Evolutionary conservation across 64 coral and sea anemone species (phyloP), one percentile per base, ranked within the genome.

Genomic region (Pachyseris speciosa): DNA sequence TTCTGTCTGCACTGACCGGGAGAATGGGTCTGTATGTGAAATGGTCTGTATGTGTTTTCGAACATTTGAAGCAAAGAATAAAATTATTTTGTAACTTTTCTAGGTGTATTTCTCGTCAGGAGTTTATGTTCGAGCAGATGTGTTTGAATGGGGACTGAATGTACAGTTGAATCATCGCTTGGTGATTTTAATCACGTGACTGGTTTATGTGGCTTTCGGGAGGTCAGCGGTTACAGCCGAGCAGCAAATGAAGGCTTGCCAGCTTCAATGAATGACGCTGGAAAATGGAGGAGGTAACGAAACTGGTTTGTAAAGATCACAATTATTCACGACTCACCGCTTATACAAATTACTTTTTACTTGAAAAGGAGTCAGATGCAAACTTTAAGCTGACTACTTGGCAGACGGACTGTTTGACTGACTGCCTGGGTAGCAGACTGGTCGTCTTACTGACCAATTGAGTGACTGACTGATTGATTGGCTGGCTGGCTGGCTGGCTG

Each of bases 91-190:
- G n/a, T n/a, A n/a, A n/a, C n/a, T n/a, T n/a, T n/a, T 76, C 25
- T 32, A 98, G 96, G 89, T 94, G 42, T 94, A 98, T 31, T 91
- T 98, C 70, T 85, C 96, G 36, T 98, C 96, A 9, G 96, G 96
- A 34, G 89, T 93, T 3, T 72, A 92, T 36, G 85, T 94, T 30
- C 88, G 78, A 28, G 61, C 68, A 37, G 96, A 98, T 29, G 89
- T 77, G 29, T 92, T 88, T 50, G 67, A 98, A n/a, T 98, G 96
- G 96, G 96, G 96, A 8, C 88, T 98, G 29, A 98, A 94, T 27
- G 69, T 92, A 42, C 94, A 88, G 67, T 98, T 38, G 89, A 96
- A 52, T 92, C 94, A 50, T 78, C 94, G 12, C 84, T 75, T 42
- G 67, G 86, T 38, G 51, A 88, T 26, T 37, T 44, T 60, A 65